Percentiles rank a stretch among this genome's conserved stretches.
phyloP scores from a whole-genome alignment of 1,140 invertebrate genomes.

The Nymphalis io region DNA sequence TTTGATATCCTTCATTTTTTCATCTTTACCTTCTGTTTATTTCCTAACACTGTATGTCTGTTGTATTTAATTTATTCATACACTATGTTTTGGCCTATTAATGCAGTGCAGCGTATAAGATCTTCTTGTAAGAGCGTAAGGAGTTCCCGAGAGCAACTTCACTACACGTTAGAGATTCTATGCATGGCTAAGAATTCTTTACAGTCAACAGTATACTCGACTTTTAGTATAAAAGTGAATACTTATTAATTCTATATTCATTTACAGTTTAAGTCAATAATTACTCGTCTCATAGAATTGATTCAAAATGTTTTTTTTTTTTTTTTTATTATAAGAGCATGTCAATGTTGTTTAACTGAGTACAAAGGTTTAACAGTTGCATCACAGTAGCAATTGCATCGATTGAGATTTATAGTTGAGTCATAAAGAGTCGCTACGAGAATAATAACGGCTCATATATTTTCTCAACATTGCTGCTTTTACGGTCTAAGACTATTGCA shows the following conservation, averaged over 20 bases:
- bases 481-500: conserved; percentile 32
- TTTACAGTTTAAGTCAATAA: too few relatives aligned
- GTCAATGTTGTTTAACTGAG: not conserved
- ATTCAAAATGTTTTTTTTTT: too few relatives aligned
- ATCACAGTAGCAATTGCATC: conserved; percentile 37
- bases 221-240: not conserved
- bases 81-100: conserved; percentile 21
- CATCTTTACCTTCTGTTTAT: not conserved
- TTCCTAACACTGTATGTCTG: not conserved
- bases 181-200: conserved; percentile 31
- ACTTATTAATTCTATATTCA: too few relatives aligned
- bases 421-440: conserved; percentile 34
- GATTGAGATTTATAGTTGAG: conserved; percentile 42
- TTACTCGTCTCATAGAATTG: too few relatives aligned
- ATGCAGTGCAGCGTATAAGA: conserved; percentile 27
- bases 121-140: conserved; percentile 16
- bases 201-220: not conserved
- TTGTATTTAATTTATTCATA: not conserved
- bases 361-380: conserved; percentile 3
- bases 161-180: conserved; percentile 12
- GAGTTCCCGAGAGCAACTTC: conserved; percentile 7
- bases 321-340: not conserved
- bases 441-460: conserved; percentile 41
- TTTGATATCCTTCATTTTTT: not conserved
- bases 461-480: conserved; percentile 29